These are phyloP conservation scores for Vespertilio murinus DNA, from an alignment of 2,797 vertebrate genomes.

Conservation along the genomic window DNA sequence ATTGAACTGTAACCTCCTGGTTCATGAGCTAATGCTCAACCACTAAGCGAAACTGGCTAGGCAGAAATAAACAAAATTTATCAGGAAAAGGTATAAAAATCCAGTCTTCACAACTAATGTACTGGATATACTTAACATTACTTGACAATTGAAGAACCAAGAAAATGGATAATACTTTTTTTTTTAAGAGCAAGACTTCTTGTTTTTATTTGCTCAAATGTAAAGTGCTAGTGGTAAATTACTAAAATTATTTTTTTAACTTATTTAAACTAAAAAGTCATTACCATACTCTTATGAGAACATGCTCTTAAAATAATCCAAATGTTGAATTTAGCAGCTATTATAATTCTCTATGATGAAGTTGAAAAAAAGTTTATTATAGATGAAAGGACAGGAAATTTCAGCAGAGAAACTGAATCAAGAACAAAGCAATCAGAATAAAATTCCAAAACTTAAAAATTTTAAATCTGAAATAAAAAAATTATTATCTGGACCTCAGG, in stretches of 20 bases:
- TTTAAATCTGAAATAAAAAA: neutral
- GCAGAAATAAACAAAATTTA: neutral
- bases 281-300: neutral
- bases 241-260: neutral
- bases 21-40: too few relatives aligned
- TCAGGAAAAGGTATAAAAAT: neutral
- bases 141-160: neutral
- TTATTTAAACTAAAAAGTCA: neutral
- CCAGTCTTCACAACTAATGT: neutral
- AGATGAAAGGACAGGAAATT: neutral
- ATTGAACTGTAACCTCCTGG: too few relatives aligned
- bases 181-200: neutral
- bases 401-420: neutral
- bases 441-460: neutral
- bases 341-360: neutral
- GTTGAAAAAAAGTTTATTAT: neutral
- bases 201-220: neutral
- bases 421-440: neutral
- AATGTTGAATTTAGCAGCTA: neutral
- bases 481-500: neutral
- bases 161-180: neutral
- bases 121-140: neutral
- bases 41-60: too few relatives aligned
- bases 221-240: neutral
- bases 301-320: neutral